Percentiles rank a stretch among this genome's conserved stretches.
Evolutionary conservation across 2,888 invertebrate genomes (phyloP).

Genomic region (Theristus sp.): DNA sequence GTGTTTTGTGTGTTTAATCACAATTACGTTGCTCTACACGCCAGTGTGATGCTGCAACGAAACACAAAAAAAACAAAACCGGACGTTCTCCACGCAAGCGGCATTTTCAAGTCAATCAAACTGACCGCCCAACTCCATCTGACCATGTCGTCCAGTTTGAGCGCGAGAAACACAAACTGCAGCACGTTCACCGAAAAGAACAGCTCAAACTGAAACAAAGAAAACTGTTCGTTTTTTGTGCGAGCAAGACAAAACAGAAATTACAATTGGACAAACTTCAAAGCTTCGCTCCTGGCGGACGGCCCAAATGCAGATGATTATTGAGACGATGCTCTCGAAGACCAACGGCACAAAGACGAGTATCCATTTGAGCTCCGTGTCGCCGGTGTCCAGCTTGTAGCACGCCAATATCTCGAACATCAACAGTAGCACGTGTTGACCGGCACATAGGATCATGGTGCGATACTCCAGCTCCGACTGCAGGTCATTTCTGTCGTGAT

Average conservation of each 20-base stretch:
- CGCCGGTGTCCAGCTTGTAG: constrained; percentile 58
- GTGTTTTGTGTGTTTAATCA: too few species aligned
- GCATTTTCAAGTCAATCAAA: too few species aligned
- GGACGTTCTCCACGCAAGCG: too few species aligned
- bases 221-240: constrained; percentile 4
- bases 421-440: constrained; percentile 73
- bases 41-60: too few species aligned
- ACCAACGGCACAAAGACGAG: constrained; percentile 71
- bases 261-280: constrained; percentile 44
- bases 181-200: constrained; percentile 92
- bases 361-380: constrained; percentile 28
- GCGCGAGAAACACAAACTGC: constrained; percentile 86
- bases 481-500: constrained; percentile 77
- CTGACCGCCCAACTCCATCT: constrained; percentile 40
- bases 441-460: constrained; percentile 86
- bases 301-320: constrained; percentile 92
- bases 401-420: constrained; percentile 76
- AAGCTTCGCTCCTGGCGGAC: constrained; percentile 92
- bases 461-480: constrained; percentile 93
- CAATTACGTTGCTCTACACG: too few species aligned
- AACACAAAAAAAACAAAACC: too few species aligned
- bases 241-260: not conserved
- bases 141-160: constrained; percentile 56
- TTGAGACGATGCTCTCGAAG: constrained; percentile 84
- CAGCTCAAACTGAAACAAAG: constrained; percentile 57